Evolutionary conservation across 2,113 vertebrate species (phyloP).

Genomic region (Cisticola juncidis): DNA sequence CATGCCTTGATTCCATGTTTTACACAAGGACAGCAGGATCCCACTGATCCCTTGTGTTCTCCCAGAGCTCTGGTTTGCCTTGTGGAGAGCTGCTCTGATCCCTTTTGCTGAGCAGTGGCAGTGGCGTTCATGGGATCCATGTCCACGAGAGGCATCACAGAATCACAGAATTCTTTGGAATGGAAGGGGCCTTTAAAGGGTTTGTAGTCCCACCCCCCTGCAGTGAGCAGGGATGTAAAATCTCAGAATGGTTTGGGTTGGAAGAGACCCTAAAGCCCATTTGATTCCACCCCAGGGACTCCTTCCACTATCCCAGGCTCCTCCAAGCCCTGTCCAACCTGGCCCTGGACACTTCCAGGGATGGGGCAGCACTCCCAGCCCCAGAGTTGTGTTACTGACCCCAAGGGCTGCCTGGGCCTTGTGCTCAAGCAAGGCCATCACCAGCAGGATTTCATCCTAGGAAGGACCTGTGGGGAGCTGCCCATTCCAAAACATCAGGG

Average conservation of each 20-base stretch:
- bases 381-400: neutral
- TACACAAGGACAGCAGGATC: neutral
- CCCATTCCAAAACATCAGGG: neutral
- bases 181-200: neutral
- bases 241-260: neutral
- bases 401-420: neutral
- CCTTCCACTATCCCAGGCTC: fast-evolving
- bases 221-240: neutral
- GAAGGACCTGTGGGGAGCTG: neutral
- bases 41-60: neutral
- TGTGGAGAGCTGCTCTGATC: neutral
- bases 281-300: neutral
- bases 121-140: neutral
- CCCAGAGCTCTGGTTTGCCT: neutral
- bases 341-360: neutral
- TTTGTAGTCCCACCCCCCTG: neutral
- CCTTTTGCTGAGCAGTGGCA: neutral
- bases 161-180: neutral
- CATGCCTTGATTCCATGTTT: neutral
- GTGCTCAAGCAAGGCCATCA: neutral
- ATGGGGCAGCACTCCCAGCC: neutral
- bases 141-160: neutral
- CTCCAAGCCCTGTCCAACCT: neutral
- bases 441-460: neutral
- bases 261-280: neutral